Base-by-base conservation (phyloP, 2,888 invertebrate genomes). In the Drosophila austrosaltans region DNA sequence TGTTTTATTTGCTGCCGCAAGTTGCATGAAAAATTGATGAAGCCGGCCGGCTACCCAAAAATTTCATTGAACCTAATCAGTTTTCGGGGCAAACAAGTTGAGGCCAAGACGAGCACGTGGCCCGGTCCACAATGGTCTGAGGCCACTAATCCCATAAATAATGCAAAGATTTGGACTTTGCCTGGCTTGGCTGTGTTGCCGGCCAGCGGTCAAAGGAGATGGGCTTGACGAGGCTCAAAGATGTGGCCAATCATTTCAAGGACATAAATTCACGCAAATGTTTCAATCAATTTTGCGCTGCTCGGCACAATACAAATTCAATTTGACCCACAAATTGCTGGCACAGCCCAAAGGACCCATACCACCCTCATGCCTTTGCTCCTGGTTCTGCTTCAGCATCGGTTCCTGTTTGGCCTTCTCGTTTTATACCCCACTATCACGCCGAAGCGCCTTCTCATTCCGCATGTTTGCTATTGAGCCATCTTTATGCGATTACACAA, bases 61-160 rank as follows among this genome's bases (percentile, higher is more conserved):
- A 76, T 87, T 79, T 75, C 86, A 83, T 87, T 87, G 88, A 82
- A 86, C 88, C 74, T 87, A 85, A 83, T 83, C 83, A 87, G 88
- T 85, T 83, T 87, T 80, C 72, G 73, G 82, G 85, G 77, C 87
- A 77, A 60, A 79, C 75, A 79, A 82, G 85, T 75, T 78, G 71
- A 73, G 75, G 87, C 72, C 82, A 73, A 73, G 10, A 22, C 10
- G 42, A 42, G 64, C 68, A 78, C 85, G 78, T 79, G 77, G 76
- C 59, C 61, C 59, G 72, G 61, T 66, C 56, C 66, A 28, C 60
- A 69, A 59, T 58, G 70, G 63, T 63, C 75, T 62, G 75, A 63
- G 69, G 74, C 80, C 87, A 82, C 83, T 83, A 82, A 87, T 87
- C 83, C 83, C 70, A 83, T 83, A 83, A 87, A 83, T 85, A 83